These are phyloP conservation scores for Timandra comae DNA, from an alignment of 2,888 invertebrate genomes.

Conservation along the genomic window DNA sequence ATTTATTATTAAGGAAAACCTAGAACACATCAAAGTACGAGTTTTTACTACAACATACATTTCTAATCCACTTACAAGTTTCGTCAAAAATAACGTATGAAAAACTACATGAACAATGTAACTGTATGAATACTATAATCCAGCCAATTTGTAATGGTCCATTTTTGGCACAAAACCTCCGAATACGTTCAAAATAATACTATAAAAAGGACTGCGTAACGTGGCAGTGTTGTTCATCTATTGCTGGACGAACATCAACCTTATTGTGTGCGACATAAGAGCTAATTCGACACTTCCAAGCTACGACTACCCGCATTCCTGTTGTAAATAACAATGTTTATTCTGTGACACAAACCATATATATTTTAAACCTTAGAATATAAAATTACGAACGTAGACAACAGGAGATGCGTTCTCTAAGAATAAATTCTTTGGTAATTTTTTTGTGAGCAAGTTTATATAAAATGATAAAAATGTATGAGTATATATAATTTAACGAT, in stretches of 20 bases:
- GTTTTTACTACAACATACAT: no score
- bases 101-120: conserved; percentile 30
- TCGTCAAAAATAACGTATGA: conserved; percentile 36
- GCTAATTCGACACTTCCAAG: conserved; percentile 8
- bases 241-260: conserved; percentile 5
- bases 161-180: conserved; percentile 64
- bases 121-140: conserved; percentile 33
- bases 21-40: no score
- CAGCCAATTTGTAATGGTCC: conserved; percentile 56
- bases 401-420: conserved; percentile 31
- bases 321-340: conserved; percentile 5
- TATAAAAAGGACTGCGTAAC: conserved; percentile 23
- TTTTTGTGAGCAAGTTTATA: conserved; percentile 66
- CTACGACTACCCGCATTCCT: conserved; percentile 12
- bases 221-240: conserved; percentile 4
- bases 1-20: no score
- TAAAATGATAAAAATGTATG: conserved; percentile 34
- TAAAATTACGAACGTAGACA: conserved; percentile 21
- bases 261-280: conserved; percentile 9
- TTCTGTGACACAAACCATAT: background rate
- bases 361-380: conserved; percentile 1
- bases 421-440: conserved; percentile 67
- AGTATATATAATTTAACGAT: conserved; percentile 23
- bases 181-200: conserved; percentile 57
- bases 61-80: conserved; percentile 34